Evolutionary conservation across 2,797 vertebrate genomes (phyloP).

Genomic region (Lacerta bilineata): DNA sequence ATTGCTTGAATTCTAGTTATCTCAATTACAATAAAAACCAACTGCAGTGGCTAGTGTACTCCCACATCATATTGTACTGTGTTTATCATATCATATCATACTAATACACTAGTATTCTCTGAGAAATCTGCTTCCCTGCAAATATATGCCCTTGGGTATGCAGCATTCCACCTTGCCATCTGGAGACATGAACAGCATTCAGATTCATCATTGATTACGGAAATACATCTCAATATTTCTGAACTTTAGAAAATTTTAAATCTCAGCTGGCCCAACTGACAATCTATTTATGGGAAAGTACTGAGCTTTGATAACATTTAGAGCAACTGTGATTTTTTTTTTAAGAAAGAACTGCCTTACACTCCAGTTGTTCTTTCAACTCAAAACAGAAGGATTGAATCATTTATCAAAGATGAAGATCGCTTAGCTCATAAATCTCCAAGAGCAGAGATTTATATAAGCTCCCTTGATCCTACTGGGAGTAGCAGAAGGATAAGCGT

Average conservation of each 20-base stretch:
- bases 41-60: not conserved
- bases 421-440: constrained; percentile 33
- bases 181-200: not conserved
- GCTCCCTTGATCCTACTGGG: constrained; percentile 51
- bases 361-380: fast-evolving
- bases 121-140: not conserved
- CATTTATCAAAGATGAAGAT: constrained; percentile 27
- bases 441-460: constrained; percentile 55
- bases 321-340: not conserved
- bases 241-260: not conserved
- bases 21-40: not conserved
- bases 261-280: not conserved
- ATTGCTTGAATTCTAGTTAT: not conserved
- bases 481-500: constrained; percentile 53
- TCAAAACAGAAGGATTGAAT: constrained; percentile 28
- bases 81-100: not conserved
- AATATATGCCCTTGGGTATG: not conserved
- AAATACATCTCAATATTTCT: not conserved
- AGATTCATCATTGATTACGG: not conserved
- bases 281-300: not conserved
- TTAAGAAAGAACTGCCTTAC: constrained; percentile 6
- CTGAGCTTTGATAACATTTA: not conserved
- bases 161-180: not conserved
- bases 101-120: not conserved
- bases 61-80: not conserved